Base-by-base conservation (phyloP, 2,113 vertebrate genomes). In the Pelobates fuscus region DNA sequence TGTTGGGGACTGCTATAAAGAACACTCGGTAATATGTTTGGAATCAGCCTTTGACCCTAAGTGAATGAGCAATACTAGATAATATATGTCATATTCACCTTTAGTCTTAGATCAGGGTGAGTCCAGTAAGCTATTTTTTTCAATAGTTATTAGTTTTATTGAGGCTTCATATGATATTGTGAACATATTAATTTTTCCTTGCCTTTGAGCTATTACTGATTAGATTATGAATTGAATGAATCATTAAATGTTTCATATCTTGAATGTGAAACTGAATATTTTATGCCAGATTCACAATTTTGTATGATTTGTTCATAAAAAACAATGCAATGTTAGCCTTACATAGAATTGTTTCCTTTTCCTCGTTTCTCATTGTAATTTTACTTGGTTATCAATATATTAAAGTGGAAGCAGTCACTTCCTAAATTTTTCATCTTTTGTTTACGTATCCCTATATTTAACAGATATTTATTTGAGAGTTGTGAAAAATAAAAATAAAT, bases 1-100 rank as follows among this genome's bases (percentile, higher is more conserved):
- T 25, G 57, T 6, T 15, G 55, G 24, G 18, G 49, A 24, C 37
- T 52, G 59, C 64, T 58, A 75, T 59, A 77, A 77, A 57, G 43
- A 65, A 75, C 65, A 62, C 44, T 55, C 18, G 14, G 52, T 44
- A 68, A 77, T 68, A 77, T 52, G 41, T 44, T 44, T 49, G 27
- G 55, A 20, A n/a, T 37, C 26, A 68, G 24, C 41, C 67, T 29
- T 37, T 77, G 73, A 77, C 73, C 73, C 65, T 49, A 25, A 27
- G 24, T 55, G 64, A 37, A 67, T 25, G 55, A 52, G 37, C 24
- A 60, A 67, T 52, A 67, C 25, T 49, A 23, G 55, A 65, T 68
- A 64, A 61, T 77, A 77, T 52, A 77, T 77, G 41, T 77, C 26
- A 23, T 15, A 30, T 12, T 5, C 27, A n/a, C 64, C 64, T 67